Percentiles rank a stretch among this genome's conserved stretches.
phyloP scores from a whole-genome alignment of 1,140 invertebrate species.

The Plodia interpunctella region DNA sequence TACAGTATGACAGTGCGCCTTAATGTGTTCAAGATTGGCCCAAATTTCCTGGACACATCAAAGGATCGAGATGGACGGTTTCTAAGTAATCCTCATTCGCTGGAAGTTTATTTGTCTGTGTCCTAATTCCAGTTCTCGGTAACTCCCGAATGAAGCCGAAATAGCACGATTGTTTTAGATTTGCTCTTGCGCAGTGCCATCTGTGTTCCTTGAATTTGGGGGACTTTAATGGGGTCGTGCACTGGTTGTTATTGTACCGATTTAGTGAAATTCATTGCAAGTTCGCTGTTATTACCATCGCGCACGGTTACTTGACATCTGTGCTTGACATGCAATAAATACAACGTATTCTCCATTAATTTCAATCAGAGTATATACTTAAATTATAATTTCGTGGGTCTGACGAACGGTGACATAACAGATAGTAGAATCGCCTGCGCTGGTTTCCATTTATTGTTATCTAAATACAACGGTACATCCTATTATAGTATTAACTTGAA shows the following conservation, averaged over 20 bases:
- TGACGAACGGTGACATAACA: too few relatives aligned
- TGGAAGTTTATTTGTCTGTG: constrained; percentile 1
- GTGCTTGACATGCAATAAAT: too few relatives aligned
- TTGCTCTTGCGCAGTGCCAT: not conserved
- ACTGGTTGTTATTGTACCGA: not conserved
- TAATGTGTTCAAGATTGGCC: not conserved
- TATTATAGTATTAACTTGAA: too few relatives aligned
- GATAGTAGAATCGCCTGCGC: too few relatives aligned
- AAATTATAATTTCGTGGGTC: too few relatives aligned
- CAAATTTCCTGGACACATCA: not conserved
- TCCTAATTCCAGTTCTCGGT: not conserved
- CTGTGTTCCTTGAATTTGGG: not conserved
- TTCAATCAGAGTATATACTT: too few relatives aligned
- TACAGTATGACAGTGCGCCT: not conserved
- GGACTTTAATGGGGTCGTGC: not conserved
- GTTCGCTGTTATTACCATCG: too few relatives aligned
- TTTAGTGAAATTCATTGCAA: too few relatives aligned
- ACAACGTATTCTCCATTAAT: too few relatives aligned
- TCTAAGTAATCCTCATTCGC: not conserved
- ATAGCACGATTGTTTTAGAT: constrained; percentile 2
- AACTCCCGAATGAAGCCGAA: not conserved
- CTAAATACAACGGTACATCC: too few relatives aligned
- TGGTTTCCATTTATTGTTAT: too few relatives aligned
- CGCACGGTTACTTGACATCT: too few relatives aligned
- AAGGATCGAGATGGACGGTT: not conserved